Base-by-base conservation (phyloP, 30 jellyfish, hydroid and myxozoan genomes). In the Turritopsis rubra region DNA sequence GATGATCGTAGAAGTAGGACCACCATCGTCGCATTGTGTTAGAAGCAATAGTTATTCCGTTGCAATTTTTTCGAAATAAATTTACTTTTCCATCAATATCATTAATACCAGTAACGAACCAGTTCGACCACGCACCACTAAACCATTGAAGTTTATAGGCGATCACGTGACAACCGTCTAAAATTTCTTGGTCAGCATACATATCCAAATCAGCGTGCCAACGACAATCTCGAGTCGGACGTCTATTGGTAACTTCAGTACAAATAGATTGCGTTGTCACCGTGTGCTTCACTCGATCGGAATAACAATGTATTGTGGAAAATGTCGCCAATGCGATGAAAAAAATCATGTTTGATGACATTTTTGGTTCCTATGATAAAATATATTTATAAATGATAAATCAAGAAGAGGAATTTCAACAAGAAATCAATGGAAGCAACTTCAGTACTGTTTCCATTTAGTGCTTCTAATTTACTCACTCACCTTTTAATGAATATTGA, bases 141-240 rank as follows among this genome's bases (percentile, higher is more conserved):
- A 70, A 72, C 30, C 81, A 72, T 72, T 72, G 81, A 52, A 41
- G 5, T 41, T 41, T 41, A 41, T 41, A 41, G 13, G 60, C 60
- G 60, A 41, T 41, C 60, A 41, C 81, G 23, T 31, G n/a, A 72
- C 81, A 72, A 72, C 81, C 81, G 1, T 52, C 30, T 19, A 72
- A 52, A 72, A 72, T 72, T 1, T 26, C 52, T 52, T 31, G 52
- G 31, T 72, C 81, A 17, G 81, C 81, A 22, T 72, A 72, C n/a
- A 72, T 22, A 72, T 72, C 81, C 23, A 72, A 31, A 52, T 72
- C 52, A 26, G 81, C 81, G 20, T 72, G 28, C 81, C 81, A 72
- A 8, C 81, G 81, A 22, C 81, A 72, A 72, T 72, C 81, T 70
- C 27, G 23, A 17, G 78, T 70, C 23, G 78, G 78, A 9, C 30